Percentiles rank a stretch among this genome's conserved stretches.
phyloP scores from a whole-genome alignment of 2,113 vertebrate genomes.

The Thryonomys swinderianus region DNA sequence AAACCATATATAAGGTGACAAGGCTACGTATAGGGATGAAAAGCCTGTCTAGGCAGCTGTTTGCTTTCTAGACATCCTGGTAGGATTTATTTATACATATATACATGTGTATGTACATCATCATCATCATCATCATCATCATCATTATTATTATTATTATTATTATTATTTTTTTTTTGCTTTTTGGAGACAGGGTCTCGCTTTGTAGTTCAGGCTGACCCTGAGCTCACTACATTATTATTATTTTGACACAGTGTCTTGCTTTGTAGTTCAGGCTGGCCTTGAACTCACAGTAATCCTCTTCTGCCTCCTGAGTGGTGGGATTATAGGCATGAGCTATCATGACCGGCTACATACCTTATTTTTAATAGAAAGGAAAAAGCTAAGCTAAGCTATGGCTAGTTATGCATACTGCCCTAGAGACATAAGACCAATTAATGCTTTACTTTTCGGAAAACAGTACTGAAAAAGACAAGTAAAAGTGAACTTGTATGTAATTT shows the following conservation, averaged over 20 bases:
- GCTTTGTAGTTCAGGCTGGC: too few species aligned
- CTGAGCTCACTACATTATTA: too few species aligned
- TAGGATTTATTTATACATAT: background rate
- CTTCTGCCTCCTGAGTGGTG: too few species aligned
- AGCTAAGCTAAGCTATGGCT: background rate
- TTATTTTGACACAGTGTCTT: too few species aligned
- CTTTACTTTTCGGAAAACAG: background rate
- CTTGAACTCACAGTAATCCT: too few species aligned
- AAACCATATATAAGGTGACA: background rate
- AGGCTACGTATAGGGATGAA: background rate
- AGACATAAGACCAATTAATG: background rate
- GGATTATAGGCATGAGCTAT: too few species aligned
- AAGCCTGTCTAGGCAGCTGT: background rate
- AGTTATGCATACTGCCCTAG: background rate
- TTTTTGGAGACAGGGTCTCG: too few species aligned
- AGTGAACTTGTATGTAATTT: constrained; percentile 2
- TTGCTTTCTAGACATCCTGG: background rate
- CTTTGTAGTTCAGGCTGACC: too few species aligned
- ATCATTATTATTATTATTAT: too few species aligned
- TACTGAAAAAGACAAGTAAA: background rate
- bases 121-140: too few species aligned
- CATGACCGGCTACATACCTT: too few species aligned
- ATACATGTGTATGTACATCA: background rate
- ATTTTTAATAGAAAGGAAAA: background rate
- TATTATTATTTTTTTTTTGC: too few species aligned